A percentile compares a stretch with the other conserved stretches of the same genome.
phyloP scores from a whole-genome alignment of 2,797 vertebrate genomes.

The Pygocentrus nattereri region DNA sequence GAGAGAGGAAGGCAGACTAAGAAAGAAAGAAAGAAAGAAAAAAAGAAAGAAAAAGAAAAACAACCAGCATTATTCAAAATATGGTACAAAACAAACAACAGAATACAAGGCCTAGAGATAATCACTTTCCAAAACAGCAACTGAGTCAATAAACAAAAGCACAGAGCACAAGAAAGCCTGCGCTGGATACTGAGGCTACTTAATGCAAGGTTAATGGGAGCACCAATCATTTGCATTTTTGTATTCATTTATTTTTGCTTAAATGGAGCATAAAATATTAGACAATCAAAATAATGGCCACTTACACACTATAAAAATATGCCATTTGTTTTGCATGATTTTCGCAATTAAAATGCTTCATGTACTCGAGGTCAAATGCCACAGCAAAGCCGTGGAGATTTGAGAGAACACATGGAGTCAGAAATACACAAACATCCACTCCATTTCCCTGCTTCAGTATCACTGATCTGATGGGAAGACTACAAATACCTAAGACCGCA shows the following conservation, averaged over 20 bases:
- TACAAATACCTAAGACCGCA: conserved; percentile 25
- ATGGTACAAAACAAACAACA: not conserved
- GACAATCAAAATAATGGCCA: conserved; percentile 1
- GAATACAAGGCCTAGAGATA: not conserved
- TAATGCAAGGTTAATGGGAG: not conserved
- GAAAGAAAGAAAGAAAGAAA: not conserved
- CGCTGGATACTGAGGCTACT: not conserved
- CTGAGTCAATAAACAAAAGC: not conserved
- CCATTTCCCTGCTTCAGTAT: not conserved
- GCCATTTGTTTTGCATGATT: not conserved
- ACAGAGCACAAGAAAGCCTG: not conserved
- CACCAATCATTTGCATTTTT: conserved; percentile 2
- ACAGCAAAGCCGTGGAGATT: not conserved
- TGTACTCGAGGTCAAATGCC: not conserved
- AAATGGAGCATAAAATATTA: conserved; percentile 4
- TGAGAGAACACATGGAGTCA: not conserved
- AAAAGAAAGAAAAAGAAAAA: too few relatives aligned
- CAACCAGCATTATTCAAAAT: not conserved
- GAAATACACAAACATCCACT: conserved; percentile 9
- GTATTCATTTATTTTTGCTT: not conserved
- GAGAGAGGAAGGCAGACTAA: not conserved
- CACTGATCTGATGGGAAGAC: not conserved
- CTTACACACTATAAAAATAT: not conserved
- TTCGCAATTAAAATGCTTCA: not conserved
- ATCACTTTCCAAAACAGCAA: not conserved